Base-by-base conservation (phyloP, 2,888 invertebrate genomes). In the Nomada ferruginata region DNA sequence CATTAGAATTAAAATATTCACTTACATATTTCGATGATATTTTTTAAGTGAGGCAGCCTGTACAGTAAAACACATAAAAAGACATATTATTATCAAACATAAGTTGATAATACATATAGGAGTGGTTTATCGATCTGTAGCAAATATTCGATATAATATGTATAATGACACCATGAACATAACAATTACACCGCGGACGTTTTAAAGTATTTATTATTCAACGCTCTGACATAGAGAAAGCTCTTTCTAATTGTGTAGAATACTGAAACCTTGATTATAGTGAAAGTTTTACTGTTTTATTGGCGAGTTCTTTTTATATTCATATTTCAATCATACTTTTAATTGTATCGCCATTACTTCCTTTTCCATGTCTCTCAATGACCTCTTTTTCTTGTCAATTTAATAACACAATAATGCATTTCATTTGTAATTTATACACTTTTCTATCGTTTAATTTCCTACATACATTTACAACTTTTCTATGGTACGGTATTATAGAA, bases 211-310 rank as follows among this genome's bases (percentile, higher is more conserved):
- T 71, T 52, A 50, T 61, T 61, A 71, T 60, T 71, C 61, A 42
- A n/a, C n/a, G 18, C 44, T 3, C 2, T 18, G 23, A 26, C 47
- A 57, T 23, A 63, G 63, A 73, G 73, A 73, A 64, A 73, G 64
- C 44, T 73, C 44, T 64, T 55, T 53, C 55, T 73, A 73, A 64
- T 73, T 73, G 53, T 42, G 42, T 20, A 42, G 63, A 29, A 60
- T 73, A 64, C 64, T 53, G 53, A 55, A 42, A 13, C 47, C 26
- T 44, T 55, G 15, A 73, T 73, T 64, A 55, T 44, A 64, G 64
- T 55, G 73, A 73, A 73, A 73, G 73, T 73, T 44, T 36, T 23
- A 42, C 36, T 60, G 26, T 55, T 64, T 64, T 53, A 29, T 42
- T 63, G 20, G 15, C 18, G n/a, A 36, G 36, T 59, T 47, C 23